These are phyloP conservation scores for Gephyroberyx darwinii DNA, from an alignment of 2,797 vertebrate species.

Conservation along the genomic window DNA sequence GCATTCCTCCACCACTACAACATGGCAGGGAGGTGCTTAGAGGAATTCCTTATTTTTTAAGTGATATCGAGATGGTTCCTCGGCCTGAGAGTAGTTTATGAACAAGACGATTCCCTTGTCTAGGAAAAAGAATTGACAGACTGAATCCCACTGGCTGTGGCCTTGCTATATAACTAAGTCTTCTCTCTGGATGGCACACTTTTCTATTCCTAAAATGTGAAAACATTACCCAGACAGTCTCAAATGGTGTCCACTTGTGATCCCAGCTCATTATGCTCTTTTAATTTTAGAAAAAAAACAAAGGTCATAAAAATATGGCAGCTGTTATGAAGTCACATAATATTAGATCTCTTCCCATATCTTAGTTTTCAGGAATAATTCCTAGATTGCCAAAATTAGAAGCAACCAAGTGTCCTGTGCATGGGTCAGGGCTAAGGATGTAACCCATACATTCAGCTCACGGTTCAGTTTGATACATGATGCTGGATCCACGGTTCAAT, in stretches of 20 bases:
- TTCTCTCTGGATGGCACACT: background rate
- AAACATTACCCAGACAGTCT: constrained; percentile 6
- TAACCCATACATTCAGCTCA: too few species aligned
- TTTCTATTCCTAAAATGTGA: background rate
- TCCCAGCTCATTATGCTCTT: background rate
- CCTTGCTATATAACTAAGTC: constrained; percentile 12
- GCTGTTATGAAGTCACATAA: background rate
- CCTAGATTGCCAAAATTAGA: too few species aligned
- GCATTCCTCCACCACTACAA: constrained; percentile 65
- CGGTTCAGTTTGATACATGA: too few species aligned
- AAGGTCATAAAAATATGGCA: background rate
- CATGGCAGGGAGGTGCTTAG: constrained; percentile 53
- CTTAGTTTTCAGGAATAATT: too few species aligned
- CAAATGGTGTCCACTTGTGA: background rate
- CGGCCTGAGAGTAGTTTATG: constrained; percentile 42
- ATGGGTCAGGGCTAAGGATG: too few species aligned
- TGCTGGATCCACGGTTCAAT: too few species aligned
- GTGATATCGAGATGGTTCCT: constrained; percentile 48
- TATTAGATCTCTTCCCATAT: background rate
- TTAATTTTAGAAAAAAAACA: background rate
- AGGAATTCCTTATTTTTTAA: constrained; percentile 65
- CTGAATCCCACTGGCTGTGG: background rate
- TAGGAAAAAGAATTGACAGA: constrained; percentile 21
- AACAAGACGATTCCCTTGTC: constrained; percentile 46
- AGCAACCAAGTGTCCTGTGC: too few species aligned